Evolutionary conservation across 2,888 invertebrate species (phyloP).

Genomic region (Hermodice carunculata): DNA sequence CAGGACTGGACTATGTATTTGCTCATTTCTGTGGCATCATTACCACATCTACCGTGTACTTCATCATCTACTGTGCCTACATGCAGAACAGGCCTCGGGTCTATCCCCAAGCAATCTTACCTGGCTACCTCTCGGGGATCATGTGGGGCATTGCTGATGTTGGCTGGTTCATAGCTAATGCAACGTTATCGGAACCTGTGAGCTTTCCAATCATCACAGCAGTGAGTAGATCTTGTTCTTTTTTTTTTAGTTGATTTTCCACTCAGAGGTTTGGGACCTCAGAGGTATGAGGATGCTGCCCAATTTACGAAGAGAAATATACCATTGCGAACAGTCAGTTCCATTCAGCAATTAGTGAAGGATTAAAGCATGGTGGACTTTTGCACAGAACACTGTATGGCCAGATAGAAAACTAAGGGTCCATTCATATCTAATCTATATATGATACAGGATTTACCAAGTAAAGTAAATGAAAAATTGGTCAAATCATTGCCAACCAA

Average conservation of each 20-base stretch:
- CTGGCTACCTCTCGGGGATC: constrained; percentile 69
- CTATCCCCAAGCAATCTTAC: constrained; percentile 68
- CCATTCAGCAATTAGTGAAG: not conserved
- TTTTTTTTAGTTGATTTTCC: not conserved
- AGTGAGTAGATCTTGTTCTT: constrained; percentile 31
- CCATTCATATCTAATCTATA: too few species aligned
- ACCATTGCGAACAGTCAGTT: too few species aligned
- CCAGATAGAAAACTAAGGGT: too few species aligned
- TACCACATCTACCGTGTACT: constrained; percentile 66
- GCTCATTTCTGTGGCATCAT: constrained; percentile 71
- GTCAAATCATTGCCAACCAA: too few species aligned
- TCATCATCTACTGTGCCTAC: constrained; percentile 66
- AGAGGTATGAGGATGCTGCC: not conserved
- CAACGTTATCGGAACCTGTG: constrained; percentile 70
- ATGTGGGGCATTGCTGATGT: constrained; percentile 72
- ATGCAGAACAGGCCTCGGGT: constrained; percentile 65
- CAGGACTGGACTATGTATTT: constrained; percentile 71
- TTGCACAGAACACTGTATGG: too few species aligned
- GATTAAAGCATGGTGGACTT: not conserved
- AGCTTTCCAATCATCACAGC: constrained; percentile 72
- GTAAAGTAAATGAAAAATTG: too few species aligned
- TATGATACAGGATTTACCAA: too few species aligned
- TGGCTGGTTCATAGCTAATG: constrained; percentile 72
- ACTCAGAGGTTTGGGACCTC: not conserved
- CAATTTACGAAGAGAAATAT: too few species aligned